phyloP scores from a whole-genome alignment of 2,797 vertebrate genomes.

The Crenichthys baileyi region DNA sequence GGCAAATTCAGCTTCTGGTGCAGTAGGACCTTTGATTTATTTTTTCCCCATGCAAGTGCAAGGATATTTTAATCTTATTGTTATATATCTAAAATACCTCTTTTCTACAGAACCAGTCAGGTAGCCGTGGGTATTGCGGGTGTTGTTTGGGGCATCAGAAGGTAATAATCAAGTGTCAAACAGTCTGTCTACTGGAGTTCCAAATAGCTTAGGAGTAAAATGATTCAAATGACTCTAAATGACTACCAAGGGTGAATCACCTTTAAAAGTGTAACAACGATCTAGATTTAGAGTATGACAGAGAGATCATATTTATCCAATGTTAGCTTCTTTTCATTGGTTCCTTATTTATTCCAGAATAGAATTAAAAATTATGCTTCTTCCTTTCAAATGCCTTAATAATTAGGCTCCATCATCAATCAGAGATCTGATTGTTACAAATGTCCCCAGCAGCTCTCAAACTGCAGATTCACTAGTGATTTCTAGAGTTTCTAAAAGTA shows the following conservation, averaged over 20 bases:
- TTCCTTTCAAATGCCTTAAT: background rate
- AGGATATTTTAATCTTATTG: constrained; percentile 27
- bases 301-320: background rate
- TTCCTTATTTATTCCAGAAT: background rate
- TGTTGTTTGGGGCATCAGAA: constrained; percentile 42
- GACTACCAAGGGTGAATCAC: background rate
- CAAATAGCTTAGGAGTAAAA: background rate
- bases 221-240: background rate
- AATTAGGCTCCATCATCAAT: background rate
- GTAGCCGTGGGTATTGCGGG: background rate
- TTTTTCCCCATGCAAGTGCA: background rate
- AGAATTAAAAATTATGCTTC: background rate
- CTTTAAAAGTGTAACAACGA: background rate
- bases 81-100: constrained; percentile 6
- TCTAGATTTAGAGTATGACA: background rate
- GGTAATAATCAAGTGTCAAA: constrained; percentile 54
- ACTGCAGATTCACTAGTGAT: background rate
- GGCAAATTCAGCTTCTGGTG: constrained; percentile 38
- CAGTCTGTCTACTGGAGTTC: constrained; percentile 7
- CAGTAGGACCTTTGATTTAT: background rate
- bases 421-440: background rate
- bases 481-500: background rate
- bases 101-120: constrained; percentile 4
- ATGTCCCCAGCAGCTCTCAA: too few relatives aligned
- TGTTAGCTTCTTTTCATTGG: background rate